Evolutionary conservation across 2,797 vertebrate species (phyloP).

Genomic region (Sphaeramia orbicularis): DNA sequence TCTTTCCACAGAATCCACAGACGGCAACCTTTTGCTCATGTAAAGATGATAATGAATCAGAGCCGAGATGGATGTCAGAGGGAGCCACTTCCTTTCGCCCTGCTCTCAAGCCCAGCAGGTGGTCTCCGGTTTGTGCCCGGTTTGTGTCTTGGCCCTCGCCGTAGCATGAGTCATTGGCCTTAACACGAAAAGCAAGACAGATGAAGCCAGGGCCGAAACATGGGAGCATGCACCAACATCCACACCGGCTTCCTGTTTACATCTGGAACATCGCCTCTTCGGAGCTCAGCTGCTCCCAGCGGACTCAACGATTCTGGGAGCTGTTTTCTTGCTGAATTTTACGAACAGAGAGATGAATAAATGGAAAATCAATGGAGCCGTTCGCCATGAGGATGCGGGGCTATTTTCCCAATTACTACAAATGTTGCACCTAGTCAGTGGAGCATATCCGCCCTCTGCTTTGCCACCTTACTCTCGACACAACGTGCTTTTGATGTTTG

Average conservation of each 20-base stretch:
- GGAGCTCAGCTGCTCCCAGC: conserved; percentile 51
- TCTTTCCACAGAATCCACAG: conserved; percentile 51
- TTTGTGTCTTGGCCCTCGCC: conserved; percentile 57
- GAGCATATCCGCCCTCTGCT: conserved; percentile 38
- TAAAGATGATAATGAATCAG: conserved; percentile 75
- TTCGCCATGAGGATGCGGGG: conserved; percentile 54
- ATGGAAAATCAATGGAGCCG: conserved; percentile 67
- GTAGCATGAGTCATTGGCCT: conserved; percentile 64
- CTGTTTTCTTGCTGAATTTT: conserved; percentile 39
- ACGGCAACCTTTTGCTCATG: conserved; percentile 64
- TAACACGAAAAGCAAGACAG: conserved; percentile 52
- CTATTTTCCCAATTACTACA: conserved; percentile 68
- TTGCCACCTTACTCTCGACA: conserved; percentile 44
- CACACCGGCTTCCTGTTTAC: conserved; percentile 14
- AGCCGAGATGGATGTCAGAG: conserved; percentile 52
- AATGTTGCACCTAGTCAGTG: conserved; percentile 42
- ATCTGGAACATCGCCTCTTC: conserved; percentile 30
- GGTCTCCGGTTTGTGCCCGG: conserved; percentile 54
- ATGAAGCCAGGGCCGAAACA: conserved; percentile 38
- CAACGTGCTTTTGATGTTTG: conserved; percentile 25
- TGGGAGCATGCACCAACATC: conserved; percentile 13
- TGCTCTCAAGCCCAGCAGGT: conserved; percentile 64
- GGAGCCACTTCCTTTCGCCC: conserved; percentile 34
- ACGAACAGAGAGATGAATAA: conserved; percentile 60
- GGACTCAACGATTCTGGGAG: conserved; percentile 46